These are phyloP conservation scores for Nysson spinosus DNA, from an alignment of 2,888 invertebrate species.

Conservation along the genomic window DNA sequence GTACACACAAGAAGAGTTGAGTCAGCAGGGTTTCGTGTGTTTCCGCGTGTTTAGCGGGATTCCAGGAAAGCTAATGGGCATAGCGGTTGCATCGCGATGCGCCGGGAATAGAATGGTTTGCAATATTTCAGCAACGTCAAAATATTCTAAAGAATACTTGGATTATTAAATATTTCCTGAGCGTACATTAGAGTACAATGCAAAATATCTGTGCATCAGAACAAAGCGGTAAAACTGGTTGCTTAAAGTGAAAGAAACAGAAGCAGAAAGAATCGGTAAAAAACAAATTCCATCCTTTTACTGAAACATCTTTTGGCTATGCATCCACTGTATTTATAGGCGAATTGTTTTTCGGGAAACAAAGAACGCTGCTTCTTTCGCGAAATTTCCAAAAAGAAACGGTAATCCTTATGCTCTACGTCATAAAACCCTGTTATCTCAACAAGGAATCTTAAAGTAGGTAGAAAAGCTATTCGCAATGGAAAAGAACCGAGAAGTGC, in stretches of 20 bases:
- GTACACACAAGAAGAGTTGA: no score
- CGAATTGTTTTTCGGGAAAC: no score
- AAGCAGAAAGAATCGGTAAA: no score
- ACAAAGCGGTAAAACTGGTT: no score
- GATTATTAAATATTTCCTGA: conserved; percentile 28
- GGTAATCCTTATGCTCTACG: background rate
- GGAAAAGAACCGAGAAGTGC: background rate
- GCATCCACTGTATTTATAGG: no score
- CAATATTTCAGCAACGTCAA: conserved; percentile 17
- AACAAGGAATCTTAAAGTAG: background rate
- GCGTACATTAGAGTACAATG: no score
- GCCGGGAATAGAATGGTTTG: conserved; percentile 5
- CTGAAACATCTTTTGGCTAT: background rate
- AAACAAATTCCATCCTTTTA: background rate
- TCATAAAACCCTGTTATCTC: background rate
- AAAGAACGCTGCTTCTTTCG: background rate
- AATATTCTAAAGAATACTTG: background rate
- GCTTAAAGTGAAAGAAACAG: no score
- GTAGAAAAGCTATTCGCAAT: background rate
- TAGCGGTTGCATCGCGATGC: conserved; percentile 34
- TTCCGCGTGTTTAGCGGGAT: conserved; percentile 25
- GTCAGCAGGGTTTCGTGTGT: conserved; percentile 15
- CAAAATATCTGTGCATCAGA: no score
- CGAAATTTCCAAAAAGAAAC: background rate
- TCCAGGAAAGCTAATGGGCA: conserved; percentile 47